Base-by-base conservation (phyloP, 2,888 invertebrate genomes). In the Mamestra brassicae region DNA sequence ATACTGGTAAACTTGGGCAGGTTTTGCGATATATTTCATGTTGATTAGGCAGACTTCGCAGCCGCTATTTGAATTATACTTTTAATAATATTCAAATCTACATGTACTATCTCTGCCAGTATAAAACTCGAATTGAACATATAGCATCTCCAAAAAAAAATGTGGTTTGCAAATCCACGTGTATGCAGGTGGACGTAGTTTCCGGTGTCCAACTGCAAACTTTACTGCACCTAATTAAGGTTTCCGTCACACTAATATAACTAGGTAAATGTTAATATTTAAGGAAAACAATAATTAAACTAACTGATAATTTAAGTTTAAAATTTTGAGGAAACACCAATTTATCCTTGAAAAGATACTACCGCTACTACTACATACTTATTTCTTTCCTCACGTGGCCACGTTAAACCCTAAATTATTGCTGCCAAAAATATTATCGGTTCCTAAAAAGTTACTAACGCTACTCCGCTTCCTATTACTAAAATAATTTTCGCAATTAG, bases 1-100 rank as follows among this genome's bases (percentile, higher is more conserved):
- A 1, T 36, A 13, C 50, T 58, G 52, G 38, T 57, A 55, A 81
- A 50, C 17, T 54, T 74, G n/a, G 6, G 34, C n/a, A 11, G n/a
- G 8, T 13, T 64, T 13, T 26, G n/a, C 4, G 17, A 26, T n/a
- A 34, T 10, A n/a, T 54, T 55, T 71, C 15, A n/a, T 15, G 15
- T 55, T 47, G 15, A 17, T 71, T 55, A 5, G n/a, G 15, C 11
- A 0, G 11, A 15, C 34, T 26, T 55, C 4, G n/a, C 4, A 45
- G n/a, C 3, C n/a, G 11, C 15, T 3, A 36, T 36, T 71, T 45
- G 11, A 15, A 13, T 6, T 63, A 3, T 34, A 47, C 17, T n/a
- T 60, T 42, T n/a, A 11, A 10, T 60, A 36, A 57, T 36, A 17
- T 58, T 58, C 2, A 7, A 7, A 1, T 58, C 15, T 7, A 36